Percentiles rank a stretch among this genome's conserved stretches.
Conservation (phyloP, 2,797 vertebrate genomes). For the Myotis findleyi region DNA sequence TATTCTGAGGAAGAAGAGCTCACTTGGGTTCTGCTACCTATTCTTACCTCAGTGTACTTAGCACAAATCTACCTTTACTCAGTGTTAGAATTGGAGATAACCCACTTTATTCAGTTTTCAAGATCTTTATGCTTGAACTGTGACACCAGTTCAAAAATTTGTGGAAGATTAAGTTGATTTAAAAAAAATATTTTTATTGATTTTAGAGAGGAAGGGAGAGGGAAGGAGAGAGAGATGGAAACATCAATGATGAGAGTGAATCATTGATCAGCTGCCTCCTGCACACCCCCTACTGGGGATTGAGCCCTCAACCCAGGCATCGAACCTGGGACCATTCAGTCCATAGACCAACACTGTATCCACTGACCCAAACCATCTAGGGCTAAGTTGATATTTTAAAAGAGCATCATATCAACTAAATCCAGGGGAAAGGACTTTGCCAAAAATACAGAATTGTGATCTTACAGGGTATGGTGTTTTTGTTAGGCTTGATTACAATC, state of each 20-base stretch:
- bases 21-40: neutral
- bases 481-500: conserved; percentile 44
- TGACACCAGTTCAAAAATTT: conserved; percentile 41
- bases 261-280: too few species aligned
- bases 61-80: neutral
- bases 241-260: too few species aligned
- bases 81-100: neutral
- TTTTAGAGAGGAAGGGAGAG: too few species aligned
- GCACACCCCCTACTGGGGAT: too few species aligned
- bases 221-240: too few species aligned
- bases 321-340: too few species aligned
- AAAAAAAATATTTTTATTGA: neutral
- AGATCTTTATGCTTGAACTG: conserved; percentile 15
- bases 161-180: conserved; percentile 40
- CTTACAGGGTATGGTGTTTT: conserved; percentile 39
- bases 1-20: neutral
- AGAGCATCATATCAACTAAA: conserved; percentile 46
- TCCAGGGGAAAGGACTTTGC: conserved; percentile 8
- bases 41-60: neutral
- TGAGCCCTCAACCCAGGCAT: too few species aligned
- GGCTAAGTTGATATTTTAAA: conserved; percentile 55
- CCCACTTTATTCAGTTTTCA: neutral
- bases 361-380: too few species aligned
- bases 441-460: conserved; percentile 47
- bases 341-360: too few species aligned